Conservation (phyloP, 30 jellyfish, hydroid and myxozoan species). For the Cassiopea xamachana region DNA sequence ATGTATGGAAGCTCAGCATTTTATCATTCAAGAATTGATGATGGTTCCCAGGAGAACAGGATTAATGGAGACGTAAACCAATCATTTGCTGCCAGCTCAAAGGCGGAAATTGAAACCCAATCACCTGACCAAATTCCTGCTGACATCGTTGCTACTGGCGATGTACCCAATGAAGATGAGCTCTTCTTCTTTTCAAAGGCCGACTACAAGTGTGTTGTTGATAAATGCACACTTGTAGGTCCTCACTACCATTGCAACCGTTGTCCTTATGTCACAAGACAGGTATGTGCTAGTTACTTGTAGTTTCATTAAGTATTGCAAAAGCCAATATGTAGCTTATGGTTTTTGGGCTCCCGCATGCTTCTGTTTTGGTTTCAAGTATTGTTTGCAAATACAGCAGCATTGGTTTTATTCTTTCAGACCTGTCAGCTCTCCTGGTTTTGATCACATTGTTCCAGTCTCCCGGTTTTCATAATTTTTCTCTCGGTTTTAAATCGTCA, state of each 20-base stretch:
- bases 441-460: no score
- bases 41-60: conserved; percentile 21
- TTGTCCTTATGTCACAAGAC: conserved; percentile 69
- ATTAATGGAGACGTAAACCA: conserved; percentile 35
- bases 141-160: conserved; percentile 6
- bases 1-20: conserved; percentile 2
- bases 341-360: no score
- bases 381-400: no score
- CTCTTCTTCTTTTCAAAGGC: conserved; percentile 56
- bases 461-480: no score
- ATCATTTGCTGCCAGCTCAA: conserved; percentile 5
- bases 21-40: conserved; percentile 6
- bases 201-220: conserved; percentile 47
- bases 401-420: no score
- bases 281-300: conserved; percentile 16
- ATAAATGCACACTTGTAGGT: conserved; percentile 39
- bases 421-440: no score
- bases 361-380: no score
- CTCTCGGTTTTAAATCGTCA: no score
- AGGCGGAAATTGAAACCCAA: conserved; percentile 1
- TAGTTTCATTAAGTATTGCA: no score
- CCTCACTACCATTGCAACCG: conserved; percentile 70
- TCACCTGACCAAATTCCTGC: conserved; percentile 19
- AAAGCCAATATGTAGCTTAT: no score
- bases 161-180: conserved; percentile 53